phyloP scores from a whole-genome alignment of 1,140 invertebrate species.

The Chionoecetes opilio region DNA sequence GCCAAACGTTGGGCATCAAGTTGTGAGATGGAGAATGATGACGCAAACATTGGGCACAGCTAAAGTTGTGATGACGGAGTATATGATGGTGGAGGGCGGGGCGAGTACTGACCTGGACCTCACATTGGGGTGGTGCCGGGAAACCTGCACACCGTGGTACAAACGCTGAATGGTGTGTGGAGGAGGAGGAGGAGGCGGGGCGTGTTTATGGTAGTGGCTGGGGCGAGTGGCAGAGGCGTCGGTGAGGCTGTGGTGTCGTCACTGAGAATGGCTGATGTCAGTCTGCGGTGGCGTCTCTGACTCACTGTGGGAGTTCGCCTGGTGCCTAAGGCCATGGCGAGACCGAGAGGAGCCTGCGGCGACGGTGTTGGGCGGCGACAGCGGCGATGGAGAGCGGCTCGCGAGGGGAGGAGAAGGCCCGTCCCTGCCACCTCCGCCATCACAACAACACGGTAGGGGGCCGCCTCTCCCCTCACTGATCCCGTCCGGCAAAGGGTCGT shows the following conservation, averaged over 20 bases:
- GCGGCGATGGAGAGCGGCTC: constrained; percentile 48
- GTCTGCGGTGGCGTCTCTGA: constrained; percentile 48
- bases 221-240: background rate
- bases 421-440: constrained; percentile 59
- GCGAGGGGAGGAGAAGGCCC: constrained; percentile 60
- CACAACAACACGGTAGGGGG: constrained; percentile 47
- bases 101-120: constrained; percentile 46
- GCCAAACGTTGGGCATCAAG: too few species aligned
- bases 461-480: constrained; percentile 55
- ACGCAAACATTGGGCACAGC: too few species aligned
- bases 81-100: background rate
- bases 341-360: constrained; percentile 45
- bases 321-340: constrained; percentile 59
- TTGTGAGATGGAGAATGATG: too few species aligned
- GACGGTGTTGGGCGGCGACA: constrained; percentile 33
- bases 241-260: constrained; percentile 48
- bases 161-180: constrained; percentile 23
- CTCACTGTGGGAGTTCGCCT: constrained; percentile 61
- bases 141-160: constrained; percentile 55
- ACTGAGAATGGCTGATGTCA: constrained; percentile 14
- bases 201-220: constrained; percentile 37
- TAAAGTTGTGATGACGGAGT: too few species aligned
- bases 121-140: constrained; percentile 63
- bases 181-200: constrained; percentile 34
- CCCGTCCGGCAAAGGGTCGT: background rate